Percentiles rank a stretch among this genome's conserved stretches.
Evolutionary conservation across 2,888 invertebrate genomes (phyloP).

Genomic region (Callimorpha dominula): DNA sequence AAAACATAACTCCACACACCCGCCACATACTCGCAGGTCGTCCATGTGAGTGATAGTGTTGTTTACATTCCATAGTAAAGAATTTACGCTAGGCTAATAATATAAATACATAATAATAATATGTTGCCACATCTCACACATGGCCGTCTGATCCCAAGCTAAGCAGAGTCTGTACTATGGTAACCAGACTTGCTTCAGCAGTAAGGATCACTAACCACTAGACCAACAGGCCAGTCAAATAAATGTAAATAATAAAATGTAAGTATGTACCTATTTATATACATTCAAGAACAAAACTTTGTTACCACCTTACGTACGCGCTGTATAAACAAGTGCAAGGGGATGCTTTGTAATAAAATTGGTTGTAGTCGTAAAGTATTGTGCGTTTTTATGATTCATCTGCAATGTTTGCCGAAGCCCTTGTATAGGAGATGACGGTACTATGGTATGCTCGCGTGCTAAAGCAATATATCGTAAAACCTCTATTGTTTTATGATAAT

Average conservation of each 20-base stretch:
- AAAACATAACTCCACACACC: no score
- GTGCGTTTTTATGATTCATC: slow-evolving; percentile 85
- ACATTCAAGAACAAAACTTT: slow-evolving; percentile 27
- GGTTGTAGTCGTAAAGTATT: slow-evolving; percentile 80
- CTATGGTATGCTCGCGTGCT: slow-evolving; percentile 65
- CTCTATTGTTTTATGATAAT: slow-evolving; percentile 44
- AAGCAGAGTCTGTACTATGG: no score
- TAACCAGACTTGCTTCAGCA: no score
- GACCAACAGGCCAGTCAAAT: no score
- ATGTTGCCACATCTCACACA: no score
- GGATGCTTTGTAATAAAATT: slow-evolving; percentile 72
- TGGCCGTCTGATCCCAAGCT: no score
- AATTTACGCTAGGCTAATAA: background rate
- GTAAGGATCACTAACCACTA: no score
- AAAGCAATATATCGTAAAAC: slow-evolving; percentile 52
- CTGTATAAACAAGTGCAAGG: slow-evolving; percentile 47
- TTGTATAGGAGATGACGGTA: slow-evolving; percentile 55
- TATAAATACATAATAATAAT: no score
- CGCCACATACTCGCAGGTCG: no score
- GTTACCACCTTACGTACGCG: slow-evolving; percentile 23
- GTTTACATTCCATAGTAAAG: no score
- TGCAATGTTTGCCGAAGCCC: slow-evolving; percentile 74
- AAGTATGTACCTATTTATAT: slow-evolving; percentile 19
- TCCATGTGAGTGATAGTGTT: no score
- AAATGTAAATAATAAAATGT: no score